A percentile compares a stretch with the other conserved stretches of the same genome.
Conservation (phyloP, 1,140 invertebrate genomes). For the Saccostrea cuccullata region DNA sequence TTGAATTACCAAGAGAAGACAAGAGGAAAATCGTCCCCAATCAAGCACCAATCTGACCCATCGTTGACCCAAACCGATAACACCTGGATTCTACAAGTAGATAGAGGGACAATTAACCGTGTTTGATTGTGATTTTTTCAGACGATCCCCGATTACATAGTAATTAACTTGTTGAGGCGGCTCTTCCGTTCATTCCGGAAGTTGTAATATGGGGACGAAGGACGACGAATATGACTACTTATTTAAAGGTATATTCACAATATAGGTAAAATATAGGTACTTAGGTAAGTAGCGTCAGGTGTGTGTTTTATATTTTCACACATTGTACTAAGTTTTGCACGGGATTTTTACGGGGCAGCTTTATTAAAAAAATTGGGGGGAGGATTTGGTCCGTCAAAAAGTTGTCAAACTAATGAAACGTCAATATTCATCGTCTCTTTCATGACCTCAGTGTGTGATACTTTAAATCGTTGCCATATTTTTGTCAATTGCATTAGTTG, state of each 20-base stretch:
- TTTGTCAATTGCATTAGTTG: too few species aligned
- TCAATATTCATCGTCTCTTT: too few species aligned
- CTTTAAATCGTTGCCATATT: too few species aligned
- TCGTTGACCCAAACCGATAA: conserved; percentile 6
- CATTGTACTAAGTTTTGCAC: background rate
- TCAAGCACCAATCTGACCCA: conserved; percentile 38
- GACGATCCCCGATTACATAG: background rate
- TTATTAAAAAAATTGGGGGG: background rate
- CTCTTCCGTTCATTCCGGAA: conserved; percentile 63
- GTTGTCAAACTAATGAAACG: background rate
- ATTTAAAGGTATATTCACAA: conserved; percentile 93
- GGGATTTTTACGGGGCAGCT: background rate
- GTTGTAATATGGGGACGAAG: conserved; percentile 82
- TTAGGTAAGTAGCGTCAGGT: background rate
- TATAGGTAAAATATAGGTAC: background rate
- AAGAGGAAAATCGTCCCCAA: conserved; percentile 20
- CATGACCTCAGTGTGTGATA: too few species aligned
- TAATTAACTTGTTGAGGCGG: conserved; percentile 29
- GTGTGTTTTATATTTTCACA: background rate
- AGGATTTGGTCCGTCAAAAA: background rate
- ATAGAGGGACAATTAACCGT: background rate
- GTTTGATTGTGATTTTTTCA: conserved; percentile 15
- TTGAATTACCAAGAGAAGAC: conserved; percentile 39
- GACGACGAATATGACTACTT: conserved; percentile 99
- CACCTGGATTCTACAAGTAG: background rate